Conservation (phyloP, 2,888 invertebrate genomes). For the Pegoplata infirma region DNA sequence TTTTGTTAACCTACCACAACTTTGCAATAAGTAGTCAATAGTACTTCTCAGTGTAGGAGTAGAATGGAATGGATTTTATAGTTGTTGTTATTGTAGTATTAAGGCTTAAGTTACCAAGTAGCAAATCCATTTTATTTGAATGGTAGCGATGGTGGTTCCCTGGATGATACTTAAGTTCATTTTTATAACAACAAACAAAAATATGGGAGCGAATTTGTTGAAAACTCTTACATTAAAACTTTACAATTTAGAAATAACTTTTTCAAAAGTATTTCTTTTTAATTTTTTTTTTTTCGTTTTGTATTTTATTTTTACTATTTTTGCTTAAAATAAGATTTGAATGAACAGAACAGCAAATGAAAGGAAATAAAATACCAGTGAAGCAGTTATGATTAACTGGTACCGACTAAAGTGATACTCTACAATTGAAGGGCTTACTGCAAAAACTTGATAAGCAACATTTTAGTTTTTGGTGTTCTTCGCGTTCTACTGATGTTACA, state of each 20-base stretch:
- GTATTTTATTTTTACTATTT: slow-evolving; percentile 27
- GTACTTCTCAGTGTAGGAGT: slow-evolving; percentile 4
- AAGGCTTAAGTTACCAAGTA: slow-evolving; percentile 51
- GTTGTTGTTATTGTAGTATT: slow-evolving; percentile 23
- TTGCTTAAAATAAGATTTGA: slow-evolving; percentile 34
- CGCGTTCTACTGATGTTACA: no score
- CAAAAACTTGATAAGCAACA: no score
- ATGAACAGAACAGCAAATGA: no score
- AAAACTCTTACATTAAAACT: slow-evolving; percentile 55
- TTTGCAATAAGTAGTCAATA: slow-evolving; percentile 52
- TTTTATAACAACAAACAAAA: slow-evolving; percentile 34
- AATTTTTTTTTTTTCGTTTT: slow-evolving; percentile 2
- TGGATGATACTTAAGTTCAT: slow-evolving; percentile 49
- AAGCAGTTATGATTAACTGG: no score
- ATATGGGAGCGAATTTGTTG: slow-evolving; percentile 44
- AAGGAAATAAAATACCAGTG: no score
- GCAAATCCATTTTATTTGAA: slow-evolving; percentile 62
- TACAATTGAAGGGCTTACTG: no score
- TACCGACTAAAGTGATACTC: no score
- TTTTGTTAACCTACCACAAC: slow-evolving; percentile 47
- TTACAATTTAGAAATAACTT: slow-evolving; percentile 64
- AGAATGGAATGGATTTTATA: slow-evolving; percentile 6
- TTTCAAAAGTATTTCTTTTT: slow-evolving; percentile 40
- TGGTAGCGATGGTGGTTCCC: slow-evolving; percentile 43
- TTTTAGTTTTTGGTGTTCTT: no score